Base-by-base conservation (phyloP, 2,113 vertebrate genomes). In the Sardina pilchardus region DNA sequence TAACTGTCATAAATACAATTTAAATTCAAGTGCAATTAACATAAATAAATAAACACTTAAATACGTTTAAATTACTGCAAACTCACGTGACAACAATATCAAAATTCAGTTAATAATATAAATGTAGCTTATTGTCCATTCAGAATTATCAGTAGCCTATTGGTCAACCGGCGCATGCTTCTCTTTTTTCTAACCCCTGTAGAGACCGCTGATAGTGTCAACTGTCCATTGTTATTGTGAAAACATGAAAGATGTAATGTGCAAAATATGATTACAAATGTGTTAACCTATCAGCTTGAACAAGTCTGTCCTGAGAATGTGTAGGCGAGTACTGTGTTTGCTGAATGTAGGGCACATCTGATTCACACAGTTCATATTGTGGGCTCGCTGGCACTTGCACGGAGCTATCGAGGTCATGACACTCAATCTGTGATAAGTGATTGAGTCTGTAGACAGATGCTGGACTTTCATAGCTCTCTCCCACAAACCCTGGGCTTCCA, bases 271-370 rank as follows among this genome's bases (percentile, higher is more conserved):
- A 34, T 96, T 97, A 98, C 95, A 98, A 95, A 94, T 99, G 97
- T 91, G 97, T 98, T 92, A 98, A 91, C 92, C 97, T 99, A 87
- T 97, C 97, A 85, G 96, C 97, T 91, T 96, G 96, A 94, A 97
- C 93, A 94, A 98, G 97, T 95, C 97, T 96, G 93, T 97, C 96
- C 95, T 97, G 97, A 94, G 93, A 92, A 81, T 96, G 96, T 92
- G 96, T 96, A 56, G 95, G 90, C 17, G 95, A 91, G 91, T 97
- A 96, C 17, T 17, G 30, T 78, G 71, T 78, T 78, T 78, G 71
- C 30, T 34, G 30, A 39, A 36, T 36, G 94, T 96, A 98, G 0
- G 96, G 91, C 3, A 93, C 91, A 86, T 92, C 93, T 71, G 92
- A 83, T 84, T 97, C 95, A 36, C 96, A 96, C 26, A 95, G 93